phyloP scores from a whole-genome alignment of 2,113 vertebrate species.

The sheep (Ovis aries) region DNA sequence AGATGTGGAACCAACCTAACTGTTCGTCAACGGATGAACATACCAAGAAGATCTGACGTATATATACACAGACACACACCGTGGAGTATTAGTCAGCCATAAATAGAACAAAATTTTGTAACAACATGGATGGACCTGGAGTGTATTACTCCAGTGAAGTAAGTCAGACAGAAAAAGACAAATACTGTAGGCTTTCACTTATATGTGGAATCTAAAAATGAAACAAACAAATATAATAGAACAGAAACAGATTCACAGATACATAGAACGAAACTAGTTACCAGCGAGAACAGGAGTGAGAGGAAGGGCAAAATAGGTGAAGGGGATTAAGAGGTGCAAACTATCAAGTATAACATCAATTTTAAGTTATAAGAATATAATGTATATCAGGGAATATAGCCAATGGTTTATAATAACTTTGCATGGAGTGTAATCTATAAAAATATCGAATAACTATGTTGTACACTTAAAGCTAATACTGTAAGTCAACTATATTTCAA shows the following conservation, averaged over 20 bases:
- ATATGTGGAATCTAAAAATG: not conserved
- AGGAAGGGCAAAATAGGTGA: not conserved
- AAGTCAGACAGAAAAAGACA: not conserved
- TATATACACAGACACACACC: not conserved
- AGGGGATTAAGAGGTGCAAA: not conserved
- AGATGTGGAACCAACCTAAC: not conserved
- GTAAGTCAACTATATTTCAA: not conserved
- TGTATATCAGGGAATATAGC: not conserved
- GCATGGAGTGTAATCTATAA: not conserved
- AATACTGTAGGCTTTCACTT: not conserved
- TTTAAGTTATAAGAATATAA: not conserved
- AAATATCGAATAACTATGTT: not conserved
- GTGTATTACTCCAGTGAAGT: not conserved
- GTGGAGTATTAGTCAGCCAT: not conserved
- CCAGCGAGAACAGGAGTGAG: not conserved
- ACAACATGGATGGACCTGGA: not conserved
- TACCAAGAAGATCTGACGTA: not conserved
- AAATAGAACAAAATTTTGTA: not conserved
- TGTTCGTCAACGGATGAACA: not conserved
- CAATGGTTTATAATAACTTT: not conserved
- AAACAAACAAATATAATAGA: not conserved
- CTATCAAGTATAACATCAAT: not conserved
- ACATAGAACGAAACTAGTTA: not conserved
- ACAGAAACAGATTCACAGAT: not conserved
- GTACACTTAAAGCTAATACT: not conserved